Base-by-base conservation (phyloP, 2,888 invertebrate species). In the Phaedon cochleariae region DNA sequence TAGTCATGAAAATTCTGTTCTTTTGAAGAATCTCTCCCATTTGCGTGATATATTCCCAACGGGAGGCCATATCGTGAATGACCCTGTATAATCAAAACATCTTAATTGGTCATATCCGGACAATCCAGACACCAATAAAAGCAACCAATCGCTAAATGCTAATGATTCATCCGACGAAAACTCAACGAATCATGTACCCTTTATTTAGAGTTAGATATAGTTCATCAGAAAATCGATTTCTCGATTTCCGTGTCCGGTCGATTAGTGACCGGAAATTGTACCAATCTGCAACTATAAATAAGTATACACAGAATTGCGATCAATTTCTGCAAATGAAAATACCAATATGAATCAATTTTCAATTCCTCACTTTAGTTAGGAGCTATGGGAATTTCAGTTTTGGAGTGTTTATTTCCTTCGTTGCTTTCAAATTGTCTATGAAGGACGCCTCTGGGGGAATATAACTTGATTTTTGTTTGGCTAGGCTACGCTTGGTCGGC, bases 201-300 rank as follows among this genome's bases (percentile, higher is more conserved):
- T n/a, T 2, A 41, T 45, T 18, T 12, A 12, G 41, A 41, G 55
- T n/a, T 2, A 41, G 22, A 12, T 12, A 12, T 20, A 41, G 55
- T 55, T 59, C 59, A 51, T 52, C 48, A 61, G 54, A 59, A 49
- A 54, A 26, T 53, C 59, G n/a, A n/a, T n/a, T n/a, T n/a, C n/a
- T n/a, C n/a, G 29, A 66, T 66, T 66, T 66, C 66, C 66, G 62
- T 34, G 41, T 55, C 55, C 45, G n/a, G 54, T 55, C 29, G 55
- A 37, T 22, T 18, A 45, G 58, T 59, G 15, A 5, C 64, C 49
- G 68, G 68, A 68, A 68, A 64, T 65, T 51, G 61, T 62, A 60
- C 65, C 61, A 59, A 65, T 64, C 52, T 37, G 59, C 54, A 55
- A 48, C 63, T 61, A 46, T 55, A 65, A 60, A 52, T 59, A 62